A percentile compares a stretch with the other conserved stretches of the same genome.
Evolutionary conservation across 2,888 invertebrate genomes (phyloP).

Genomic region (Parnassius glacialis): DNA sequence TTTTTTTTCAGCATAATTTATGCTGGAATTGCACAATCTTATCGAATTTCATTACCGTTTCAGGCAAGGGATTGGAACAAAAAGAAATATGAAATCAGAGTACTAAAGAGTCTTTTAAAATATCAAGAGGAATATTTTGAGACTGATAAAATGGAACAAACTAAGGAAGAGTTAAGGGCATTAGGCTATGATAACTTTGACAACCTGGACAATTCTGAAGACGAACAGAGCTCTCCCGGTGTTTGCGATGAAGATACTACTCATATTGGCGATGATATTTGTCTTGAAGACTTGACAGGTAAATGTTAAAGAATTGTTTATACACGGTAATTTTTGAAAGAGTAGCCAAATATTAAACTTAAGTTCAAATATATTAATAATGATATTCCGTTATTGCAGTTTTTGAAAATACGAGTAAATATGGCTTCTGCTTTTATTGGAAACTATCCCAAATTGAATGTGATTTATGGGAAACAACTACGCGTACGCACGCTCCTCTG

Average conservation of each 20-base stretch:
- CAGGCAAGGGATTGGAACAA: constrained; percentile 77
- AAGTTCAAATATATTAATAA: too few species aligned
- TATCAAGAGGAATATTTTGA: constrained; percentile 80
- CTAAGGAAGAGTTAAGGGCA: constrained; percentile 72
- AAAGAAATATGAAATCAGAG: constrained; percentile 81
- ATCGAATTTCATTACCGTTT: constrained; percentile 16
- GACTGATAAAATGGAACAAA: constrained; percentile 72
- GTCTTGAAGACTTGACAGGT: constrained; percentile 87
- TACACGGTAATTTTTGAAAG: too few species aligned
- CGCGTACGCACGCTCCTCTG: too few species aligned
- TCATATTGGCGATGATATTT: constrained; percentile 86
- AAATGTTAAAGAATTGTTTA: constrained; percentile 28
- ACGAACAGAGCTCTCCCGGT: constrained; percentile 70
- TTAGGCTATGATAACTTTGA: constrained; percentile 70
- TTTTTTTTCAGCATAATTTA: too few species aligned
- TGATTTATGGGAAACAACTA: too few species aligned
- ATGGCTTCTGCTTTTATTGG: too few species aligned
- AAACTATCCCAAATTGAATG: too few species aligned
- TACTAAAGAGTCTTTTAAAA: constrained; percentile 77
- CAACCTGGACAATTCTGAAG: constrained; percentile 72
- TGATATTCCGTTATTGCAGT: too few species aligned
- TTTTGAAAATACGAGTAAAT: too few species aligned
- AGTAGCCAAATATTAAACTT: too few species aligned
- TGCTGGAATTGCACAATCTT: too few species aligned
- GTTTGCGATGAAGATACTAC: constrained; percentile 80